Conservation (phyloP, 2,113 vertebrate species). For the Sceloporus tristichus region DNA sequence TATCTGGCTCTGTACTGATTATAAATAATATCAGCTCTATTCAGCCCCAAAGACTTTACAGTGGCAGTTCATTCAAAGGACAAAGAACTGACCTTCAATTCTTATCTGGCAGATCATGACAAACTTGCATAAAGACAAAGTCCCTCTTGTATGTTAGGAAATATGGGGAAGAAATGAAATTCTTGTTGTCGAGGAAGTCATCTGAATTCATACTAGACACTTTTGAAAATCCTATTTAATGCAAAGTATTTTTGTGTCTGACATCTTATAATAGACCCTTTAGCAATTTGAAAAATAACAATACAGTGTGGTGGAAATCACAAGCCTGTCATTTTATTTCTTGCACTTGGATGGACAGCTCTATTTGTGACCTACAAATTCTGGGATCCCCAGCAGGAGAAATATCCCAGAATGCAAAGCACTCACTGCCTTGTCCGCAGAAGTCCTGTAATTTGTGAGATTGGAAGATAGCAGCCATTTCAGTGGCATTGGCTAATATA, state of each 20-base stretch:
- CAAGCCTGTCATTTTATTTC: slow-evolving; percentile 4
- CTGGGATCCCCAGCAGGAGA: slow-evolving; percentile 14
- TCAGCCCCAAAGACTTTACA: background rate
- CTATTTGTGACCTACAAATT: slow-evolving; percentile 10
- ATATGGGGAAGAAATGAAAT: background rate
- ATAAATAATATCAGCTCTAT: background rate
- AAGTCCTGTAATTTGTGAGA: slow-evolving; percentile 11
- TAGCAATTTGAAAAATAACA: slow-evolving; percentile 26
- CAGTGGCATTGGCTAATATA: background rate
- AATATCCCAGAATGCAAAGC: slow-evolving; percentile 7
- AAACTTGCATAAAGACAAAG: background rate
- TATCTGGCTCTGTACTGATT: background rate
- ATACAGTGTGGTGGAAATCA: background rate
- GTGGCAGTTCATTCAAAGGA: no score
- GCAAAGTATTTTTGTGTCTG: slow-evolving; percentile 9
- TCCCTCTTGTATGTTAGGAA: background rate
- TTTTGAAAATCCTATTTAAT: background rate
- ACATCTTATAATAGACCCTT: slow-evolving; percentile 4
- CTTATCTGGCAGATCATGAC: background rate
- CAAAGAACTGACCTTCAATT: background rate
- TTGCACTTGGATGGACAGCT: background rate
- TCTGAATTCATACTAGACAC: background rate
- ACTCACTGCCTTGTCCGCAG: background rate
- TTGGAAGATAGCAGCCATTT: slow-evolving; percentile 7
- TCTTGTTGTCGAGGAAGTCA: background rate